Evolutionary conservation across 2,797 vertebrate species (phyloP), one percentile per base, ranked within the genome.

Genomic region (Rhincodon typus): DNA sequence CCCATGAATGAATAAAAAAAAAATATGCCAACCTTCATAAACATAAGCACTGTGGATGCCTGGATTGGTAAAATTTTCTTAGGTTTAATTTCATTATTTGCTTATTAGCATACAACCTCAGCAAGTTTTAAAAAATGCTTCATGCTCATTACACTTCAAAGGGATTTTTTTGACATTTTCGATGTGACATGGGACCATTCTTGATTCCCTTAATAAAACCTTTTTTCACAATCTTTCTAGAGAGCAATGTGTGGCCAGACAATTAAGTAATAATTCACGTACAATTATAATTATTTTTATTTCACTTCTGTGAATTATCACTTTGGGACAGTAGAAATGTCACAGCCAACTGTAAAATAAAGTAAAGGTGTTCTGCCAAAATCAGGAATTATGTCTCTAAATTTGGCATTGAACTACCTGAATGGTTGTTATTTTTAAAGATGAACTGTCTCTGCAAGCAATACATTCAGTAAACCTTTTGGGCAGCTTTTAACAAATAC

Each of bases 321-420:
- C 42, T 95, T 95, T 95, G 94, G 94, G 70, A 95, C 94, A 77
- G 94, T 50, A 95, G 70, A 95, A 95, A 74, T 95, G 70, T 95
- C 94, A 95, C 17, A 10, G 50, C 30, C 94, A 95, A 77, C 50
- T 17, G 53, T 95, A 95, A 74, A 95, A 57, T 95, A 95, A 72
- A 77, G n/a, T 50, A 53, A 53, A 72, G 94, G 50, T 77, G 74
- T 77, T 74, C 69, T 77, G 50, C 50, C 46, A 21, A 13, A 67
- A 42, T 42, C n/a, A 69, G 3, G n/a, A 69, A 34, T 74, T 34
- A 27, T 42, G 74, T 74, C 94, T 46, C 30, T 19, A 74, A 94
- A 30, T 74, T 34, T 53, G 69, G 69, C 46, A 77, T 53, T 95
- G 46, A 95, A 77, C 70, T 21, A 77, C 42, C n/a, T 13, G 62